Conservation (phyloP, 2,888 invertebrate genomes). For the Cerceris ruficornis region DNA sequence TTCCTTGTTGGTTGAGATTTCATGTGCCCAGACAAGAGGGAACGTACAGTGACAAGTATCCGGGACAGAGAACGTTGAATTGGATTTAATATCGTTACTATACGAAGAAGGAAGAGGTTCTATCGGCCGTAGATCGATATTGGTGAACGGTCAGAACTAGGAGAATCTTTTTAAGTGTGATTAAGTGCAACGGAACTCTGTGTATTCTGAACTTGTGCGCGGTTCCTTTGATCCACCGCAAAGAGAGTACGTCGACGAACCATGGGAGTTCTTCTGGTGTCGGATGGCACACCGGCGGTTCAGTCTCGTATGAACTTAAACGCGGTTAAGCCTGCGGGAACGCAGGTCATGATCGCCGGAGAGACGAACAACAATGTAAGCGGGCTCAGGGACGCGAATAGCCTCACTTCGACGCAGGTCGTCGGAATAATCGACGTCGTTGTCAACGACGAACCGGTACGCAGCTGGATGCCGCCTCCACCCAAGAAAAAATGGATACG, state of each 20-base stretch:
- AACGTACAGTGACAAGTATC: no score
- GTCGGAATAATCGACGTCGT: constrained; percentile 68
- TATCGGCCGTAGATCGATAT: no score
- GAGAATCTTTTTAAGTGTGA: not conserved
- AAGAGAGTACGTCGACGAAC: constrained; percentile 9
- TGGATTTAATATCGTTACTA: no score
- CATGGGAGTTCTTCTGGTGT: constrained; percentile 80
- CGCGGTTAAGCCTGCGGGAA: constrained; percentile 53
- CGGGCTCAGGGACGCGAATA: constrained; percentile 66
- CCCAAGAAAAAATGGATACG: constrained; percentile 90
- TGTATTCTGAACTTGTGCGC: not conserved
- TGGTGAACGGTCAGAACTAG: no score
- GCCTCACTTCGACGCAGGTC: constrained; percentile 57
- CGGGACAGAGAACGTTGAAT: no score
- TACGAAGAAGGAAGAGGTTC: no score
- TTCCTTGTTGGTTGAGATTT: not conserved
- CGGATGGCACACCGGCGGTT: constrained; percentile 71
- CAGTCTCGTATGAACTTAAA: constrained; percentile 69
- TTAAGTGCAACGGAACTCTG: not conserved
- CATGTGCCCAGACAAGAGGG: no score
- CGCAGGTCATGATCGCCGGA: constrained; percentile 48
- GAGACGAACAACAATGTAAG: constrained; percentile 64
- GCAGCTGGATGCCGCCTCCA: constrained; percentile 82
- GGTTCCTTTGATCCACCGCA: not conserved
- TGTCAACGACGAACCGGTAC: constrained; percentile 61